Evolutionary conservation across 2,113 vertebrate species (phyloP), one percentile per base, ranked within the genome.

Genomic region (Tinamus guttatus): DNA sequence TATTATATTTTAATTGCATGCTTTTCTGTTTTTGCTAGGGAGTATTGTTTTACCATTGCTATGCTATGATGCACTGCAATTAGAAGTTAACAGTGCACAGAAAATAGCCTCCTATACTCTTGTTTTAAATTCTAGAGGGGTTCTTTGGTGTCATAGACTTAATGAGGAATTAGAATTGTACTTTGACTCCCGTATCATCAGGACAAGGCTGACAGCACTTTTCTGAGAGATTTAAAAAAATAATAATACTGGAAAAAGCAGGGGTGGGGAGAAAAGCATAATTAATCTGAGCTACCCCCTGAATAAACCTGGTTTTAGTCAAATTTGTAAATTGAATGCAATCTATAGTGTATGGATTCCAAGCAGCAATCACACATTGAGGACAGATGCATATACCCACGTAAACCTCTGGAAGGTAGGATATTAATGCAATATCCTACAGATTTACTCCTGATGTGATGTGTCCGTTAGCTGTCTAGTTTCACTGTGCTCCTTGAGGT

Each of bases 111-210:
- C 65, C 30, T 32, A 18, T 71, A 52, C 18, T 64, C 40, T 63
- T 27, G 40, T 78, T 86, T 90, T 90, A 79, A 41, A 87, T 87
- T 93, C 74, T 88, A 63, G 89, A 80, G n/a, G 62, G 45, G 62
- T 79, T 52, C 12, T 64, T 30, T 63, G 20, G 45, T 24, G 21
- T 36, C 15, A 38, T 19, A 78, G 45, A 32, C 27, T 24, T 51
- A 40, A 38, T 38, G 47, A 51, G 43, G 43, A 60, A 40, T 32
- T 52, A 40, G n/a, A 64, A 64, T 24, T 64, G 14, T 28, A 64
- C 14, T 60, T 76, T 47, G 28, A 13, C 38, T 38, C 36, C 27
- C n/a, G n/a, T n/a, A n/a, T 62, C 28, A 40, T 51, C 19, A 40
- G 60, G 34, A 40, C 24, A 52, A n/a, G 18, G 11, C 32, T 68